Conservation (phyloP, 2,888 invertebrate species). For the Halocaridina rubra region DNA sequence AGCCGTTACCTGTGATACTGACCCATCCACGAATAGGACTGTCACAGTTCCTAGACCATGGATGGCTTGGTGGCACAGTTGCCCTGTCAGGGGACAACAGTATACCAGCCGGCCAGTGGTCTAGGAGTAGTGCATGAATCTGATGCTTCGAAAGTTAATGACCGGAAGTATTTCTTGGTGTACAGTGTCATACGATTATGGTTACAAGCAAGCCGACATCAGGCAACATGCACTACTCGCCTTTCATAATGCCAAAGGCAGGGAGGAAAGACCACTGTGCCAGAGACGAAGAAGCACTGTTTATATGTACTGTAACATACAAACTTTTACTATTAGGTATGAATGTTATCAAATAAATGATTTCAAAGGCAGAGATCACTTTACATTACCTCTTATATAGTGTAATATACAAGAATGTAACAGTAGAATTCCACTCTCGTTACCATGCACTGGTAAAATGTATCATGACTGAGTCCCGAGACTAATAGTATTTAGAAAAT, state of each 20-base stretch:
- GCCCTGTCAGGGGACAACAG: constrained; percentile 47
- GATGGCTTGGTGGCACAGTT: constrained; percentile 49
- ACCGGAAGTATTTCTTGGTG: neutral
- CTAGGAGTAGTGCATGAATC: constrained; percentile 31
- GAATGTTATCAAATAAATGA: constrained; percentile 64
- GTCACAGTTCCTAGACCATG: constrained; percentile 3
- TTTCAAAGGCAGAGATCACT: constrained; percentile 49
- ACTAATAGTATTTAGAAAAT: neutral
- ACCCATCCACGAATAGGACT: constrained; percentile 32
- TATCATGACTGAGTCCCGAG: neutral
- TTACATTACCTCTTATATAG: neutral
- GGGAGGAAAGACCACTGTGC: constrained; percentile 48
- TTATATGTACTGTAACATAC: constrained; percentile 64
- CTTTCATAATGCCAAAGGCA: constrained; percentile 43
- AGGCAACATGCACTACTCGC: constrained; percentile 40
- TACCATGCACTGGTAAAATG: neutral
- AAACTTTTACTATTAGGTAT: constrained; percentile 64
- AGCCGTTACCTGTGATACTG: constrained; percentile 56
- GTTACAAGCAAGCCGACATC: neutral
- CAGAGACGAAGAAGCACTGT: constrained; percentile 64
- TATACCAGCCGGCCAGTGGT: constrained; percentile 57
- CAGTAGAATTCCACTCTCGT: no score
- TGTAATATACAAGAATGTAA: neutral
- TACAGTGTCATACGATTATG: neutral
- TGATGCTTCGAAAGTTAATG: constrained; percentile 1